Evolutionary conservation across 92 coral and sea anemone genomes (phyloP).

Genomic region (Parazoanthus darwini): DNA sequence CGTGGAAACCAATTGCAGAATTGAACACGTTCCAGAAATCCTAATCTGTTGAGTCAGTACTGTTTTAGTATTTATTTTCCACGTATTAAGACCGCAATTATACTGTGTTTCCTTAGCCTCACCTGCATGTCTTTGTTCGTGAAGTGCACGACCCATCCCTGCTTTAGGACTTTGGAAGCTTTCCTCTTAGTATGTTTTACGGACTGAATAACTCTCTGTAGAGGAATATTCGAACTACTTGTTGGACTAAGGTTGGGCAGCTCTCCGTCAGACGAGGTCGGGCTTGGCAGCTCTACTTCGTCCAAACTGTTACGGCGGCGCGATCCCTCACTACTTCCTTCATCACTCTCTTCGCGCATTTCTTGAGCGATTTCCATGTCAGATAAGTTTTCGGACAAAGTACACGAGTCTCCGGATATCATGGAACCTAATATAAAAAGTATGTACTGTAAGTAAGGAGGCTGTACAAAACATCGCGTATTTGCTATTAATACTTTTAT

Average conservation of each 20-base stretch:
- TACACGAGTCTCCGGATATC: constrained; percentile 70
- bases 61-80: too few relatives aligned
- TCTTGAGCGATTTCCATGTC: constrained; percentile 84
- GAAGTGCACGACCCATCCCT: constrained; percentile 99
- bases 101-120: not conserved
- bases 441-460: not conserved
- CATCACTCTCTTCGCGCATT: constrained; percentile 62
- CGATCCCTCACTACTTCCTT: constrained; percentile 62
- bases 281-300: constrained; percentile 73
- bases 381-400: constrained; percentile 74
- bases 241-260: constrained; percentile 74
- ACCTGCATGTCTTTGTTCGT: constrained; percentile 96
- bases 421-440: constrained; percentile 55
- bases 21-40: too few relatives aligned
- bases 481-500: too few relatives aligned
- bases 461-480: not conserved
- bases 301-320: constrained; percentile 71
- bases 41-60: too few relatives aligned
- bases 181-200: constrained; percentile 97
- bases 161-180: constrained; percentile 95
- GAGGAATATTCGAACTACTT: constrained; percentile 86
- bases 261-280: constrained; percentile 76
- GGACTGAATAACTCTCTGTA: constrained; percentile 96
- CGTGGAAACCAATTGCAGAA: too few relatives aligned
- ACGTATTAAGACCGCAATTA: not conserved